These are phyloP conservation scores for Papilio protenor DNA, from an alignment of 2,888 invertebrate species.

Conservation along the genomic window DNA sequence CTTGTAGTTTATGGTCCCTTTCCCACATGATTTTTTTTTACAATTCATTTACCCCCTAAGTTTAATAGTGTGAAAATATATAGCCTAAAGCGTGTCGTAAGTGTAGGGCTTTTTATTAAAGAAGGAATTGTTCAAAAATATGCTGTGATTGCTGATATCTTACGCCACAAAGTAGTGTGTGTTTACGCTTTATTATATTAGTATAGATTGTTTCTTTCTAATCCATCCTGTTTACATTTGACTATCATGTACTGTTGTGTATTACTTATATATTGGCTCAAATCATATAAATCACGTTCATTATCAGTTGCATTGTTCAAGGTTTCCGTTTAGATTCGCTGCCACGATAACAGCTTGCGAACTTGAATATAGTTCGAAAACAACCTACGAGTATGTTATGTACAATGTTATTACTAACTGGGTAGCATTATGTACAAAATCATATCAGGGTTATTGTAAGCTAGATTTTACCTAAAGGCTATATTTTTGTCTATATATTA, in stretches of 20 bases:
- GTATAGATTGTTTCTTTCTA: background rate
- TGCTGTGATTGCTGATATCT: no score
- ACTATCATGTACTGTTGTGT: background rate
- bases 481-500: no score
- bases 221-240: background rate
- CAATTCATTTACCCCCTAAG: no score
- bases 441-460: background rate
- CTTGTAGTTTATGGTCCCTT: no score
- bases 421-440: background rate
- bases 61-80: no score
- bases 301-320: constrained; percentile 21
- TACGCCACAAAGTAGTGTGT: no score
- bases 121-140: no score
- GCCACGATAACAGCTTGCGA: background rate
- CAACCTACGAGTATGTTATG: constrained; percentile 7
- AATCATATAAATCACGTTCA: constrained; percentile 19
- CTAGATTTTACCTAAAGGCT: no score
- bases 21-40: no score
- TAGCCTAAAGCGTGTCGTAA: no score
- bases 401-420: background rate
- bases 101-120: no score
- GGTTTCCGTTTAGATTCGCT: constrained; percentile 12
- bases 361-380: constrained; percentile 6
- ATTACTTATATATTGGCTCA: background rate
- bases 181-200: no score